Conservation (phyloP, 2,888 invertebrate genomes). For the Trissolcus japonicus region DNA sequence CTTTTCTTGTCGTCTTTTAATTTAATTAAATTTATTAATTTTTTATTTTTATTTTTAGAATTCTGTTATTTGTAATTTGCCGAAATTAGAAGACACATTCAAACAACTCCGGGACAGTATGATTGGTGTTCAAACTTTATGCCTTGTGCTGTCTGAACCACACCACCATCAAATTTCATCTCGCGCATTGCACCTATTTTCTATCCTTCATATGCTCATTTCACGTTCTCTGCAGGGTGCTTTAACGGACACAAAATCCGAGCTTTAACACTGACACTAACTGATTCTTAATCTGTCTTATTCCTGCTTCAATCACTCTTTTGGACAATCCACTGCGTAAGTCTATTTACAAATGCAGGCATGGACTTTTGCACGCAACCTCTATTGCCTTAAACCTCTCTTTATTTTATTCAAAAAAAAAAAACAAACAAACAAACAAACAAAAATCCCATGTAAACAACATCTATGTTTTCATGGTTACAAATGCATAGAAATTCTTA, state of each 20-base stretch:
- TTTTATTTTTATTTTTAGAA: neutral
- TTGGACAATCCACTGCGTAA: slow-evolving; percentile 69
- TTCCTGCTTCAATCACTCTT: slow-evolving; percentile 66
- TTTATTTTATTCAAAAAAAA: neutral
- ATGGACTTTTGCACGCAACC: slow-evolving; percentile 16
- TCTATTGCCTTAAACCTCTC: neutral
- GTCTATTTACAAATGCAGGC: slow-evolving; percentile 61
- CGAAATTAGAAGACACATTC: neutral
- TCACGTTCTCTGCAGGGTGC: slow-evolving; percentile 58
- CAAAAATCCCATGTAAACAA: too few species aligned
- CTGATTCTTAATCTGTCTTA: slow-evolving; percentile 59
- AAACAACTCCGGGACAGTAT: slow-evolving; percentile 2
- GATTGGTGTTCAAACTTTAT: slow-evolving; percentile 38
- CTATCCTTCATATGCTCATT: slow-evolving; percentile 41
- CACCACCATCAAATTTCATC: slow-evolving; percentile 48
- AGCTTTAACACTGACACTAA: slow-evolving; percentile 53
- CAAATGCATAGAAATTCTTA: too few species aligned
- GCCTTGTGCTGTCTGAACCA: slow-evolving; percentile 36
- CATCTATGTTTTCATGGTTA: too few species aligned
- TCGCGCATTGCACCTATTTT: slow-evolving; percentile 47
- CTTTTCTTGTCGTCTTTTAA: neutral
- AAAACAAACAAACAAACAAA: too few species aligned
- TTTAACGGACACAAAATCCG: slow-evolving; percentile 46
- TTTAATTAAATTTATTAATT: neutral
- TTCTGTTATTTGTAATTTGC: too few species aligned